These are phyloP conservation scores for Leuciscus waleckii DNA, from an alignment of 2,797 vertebrate genomes.

Conservation along the genomic window DNA sequence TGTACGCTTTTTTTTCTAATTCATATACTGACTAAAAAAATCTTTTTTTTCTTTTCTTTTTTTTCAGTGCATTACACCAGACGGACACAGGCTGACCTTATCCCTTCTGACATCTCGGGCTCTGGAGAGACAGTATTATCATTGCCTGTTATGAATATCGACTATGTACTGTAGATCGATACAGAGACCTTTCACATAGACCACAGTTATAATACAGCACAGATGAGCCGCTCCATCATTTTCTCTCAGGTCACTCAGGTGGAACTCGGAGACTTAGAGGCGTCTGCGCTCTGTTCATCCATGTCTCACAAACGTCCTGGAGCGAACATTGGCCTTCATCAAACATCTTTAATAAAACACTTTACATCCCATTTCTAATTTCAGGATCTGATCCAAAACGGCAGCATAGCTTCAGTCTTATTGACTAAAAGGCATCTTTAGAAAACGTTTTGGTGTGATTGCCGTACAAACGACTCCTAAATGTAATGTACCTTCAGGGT, in stretches of 20 bases:
- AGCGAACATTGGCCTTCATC: not conserved
- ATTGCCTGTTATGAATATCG: conserved; percentile 43
- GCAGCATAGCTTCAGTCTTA: not conserved
- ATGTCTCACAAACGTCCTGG: not conserved
- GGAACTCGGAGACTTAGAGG: conserved; percentile 23
- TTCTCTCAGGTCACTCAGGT: conserved; percentile 19
- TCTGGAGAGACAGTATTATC: conserved; percentile 37
- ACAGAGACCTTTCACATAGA: conserved; percentile 55
- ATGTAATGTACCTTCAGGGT: conserved; percentile 34
- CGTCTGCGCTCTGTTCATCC: not conserved
- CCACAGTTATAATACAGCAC: conserved; percentile 33
- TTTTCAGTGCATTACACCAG: conserved; percentile 7
- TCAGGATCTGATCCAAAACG: not conserved
- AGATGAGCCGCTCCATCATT: conserved; percentile 46
- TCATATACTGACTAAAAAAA: not conserved
- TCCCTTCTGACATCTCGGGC: conserved; percentile 1
- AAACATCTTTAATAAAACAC: not conserved
- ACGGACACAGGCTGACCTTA: not conserved
- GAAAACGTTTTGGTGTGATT: conserved; percentile 20
- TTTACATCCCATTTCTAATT: not conserved
- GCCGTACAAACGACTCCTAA: not conserved
- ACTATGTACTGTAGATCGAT: conserved; percentile 53
- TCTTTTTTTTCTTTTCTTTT: not conserved
- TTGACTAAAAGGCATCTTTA: not conserved
- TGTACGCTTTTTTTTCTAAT: not conserved